Base-by-base conservation (phyloP, 2,797 vertebrate genomes). In the Botia almorhae region DNA sequence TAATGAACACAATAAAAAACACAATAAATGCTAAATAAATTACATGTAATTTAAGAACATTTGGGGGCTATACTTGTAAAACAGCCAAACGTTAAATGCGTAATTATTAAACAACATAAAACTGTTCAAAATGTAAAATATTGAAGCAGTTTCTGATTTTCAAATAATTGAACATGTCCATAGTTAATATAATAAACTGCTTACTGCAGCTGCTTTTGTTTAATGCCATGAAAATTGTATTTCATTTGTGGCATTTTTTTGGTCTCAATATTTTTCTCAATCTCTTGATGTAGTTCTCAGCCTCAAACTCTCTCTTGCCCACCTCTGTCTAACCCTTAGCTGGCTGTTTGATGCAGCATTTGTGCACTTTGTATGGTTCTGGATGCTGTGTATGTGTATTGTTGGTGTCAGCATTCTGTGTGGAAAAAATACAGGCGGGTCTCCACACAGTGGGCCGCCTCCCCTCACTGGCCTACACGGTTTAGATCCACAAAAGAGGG, bases 401-500 rank as follows among this genome's bases (percentile, higher is more conserved):
- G 89, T 89, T 83, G 2, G 60, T 84, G 92, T 95, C 94, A 94
- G 93, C 93, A 93, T 84, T 93, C 85, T 85, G 69, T 58, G 79
- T 46, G 65, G 85, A 86, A 87, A 85, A 81, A 53, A 76, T 33
- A 93, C 91, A 90, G 93, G 92, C 91, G 84, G 87, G 88, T 93
- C 82, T 93, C 89, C 86, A 90, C 89, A 53, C 82, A 65, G 82
- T 78, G 78, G 82, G 83, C 78, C 33, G 81, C 83, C 82, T n/a
- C 76, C 84, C 79, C 82, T 69, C 63, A 1, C 63, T 81, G 55
- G 78, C 82, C 84, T 84, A 89, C 87, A 88, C 85, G 89, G 90
- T 88, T 95, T 94, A 93, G 48, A 81, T 81, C 85, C 87, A 94
- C 93, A 94, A 94, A 92, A 90, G 92, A 77, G 74, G 81, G 91